Evolutionary conservation across 2,113 vertebrate species (phyloP).

Genomic region (Meles meles): DNA sequence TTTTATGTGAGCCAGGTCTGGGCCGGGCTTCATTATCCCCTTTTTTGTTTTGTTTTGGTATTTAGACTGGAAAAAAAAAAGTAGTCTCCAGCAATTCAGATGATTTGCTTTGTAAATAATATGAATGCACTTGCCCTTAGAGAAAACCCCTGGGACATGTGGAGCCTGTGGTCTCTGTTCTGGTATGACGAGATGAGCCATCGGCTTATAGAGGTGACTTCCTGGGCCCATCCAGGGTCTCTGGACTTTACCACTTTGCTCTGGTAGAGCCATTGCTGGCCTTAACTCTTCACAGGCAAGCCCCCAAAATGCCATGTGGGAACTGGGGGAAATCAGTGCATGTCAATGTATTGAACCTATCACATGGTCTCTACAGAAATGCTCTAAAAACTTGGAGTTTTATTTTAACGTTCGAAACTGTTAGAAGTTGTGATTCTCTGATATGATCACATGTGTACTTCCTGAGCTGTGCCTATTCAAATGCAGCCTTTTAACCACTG

Average conservation of each 20-base stretch:
- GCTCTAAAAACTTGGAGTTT: background rate
- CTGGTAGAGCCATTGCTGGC: background rate
- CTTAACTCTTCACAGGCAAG: background rate
- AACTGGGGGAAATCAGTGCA: background rate
- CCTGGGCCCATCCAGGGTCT: accelerated
- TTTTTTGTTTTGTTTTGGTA: slow-evolving; percentile 50
- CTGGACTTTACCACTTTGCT: background rate
- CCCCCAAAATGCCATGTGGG: background rate
- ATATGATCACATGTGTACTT: background rate
- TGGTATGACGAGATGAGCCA: no score
- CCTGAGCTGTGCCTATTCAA: background rate
- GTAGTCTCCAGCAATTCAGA: background rate
- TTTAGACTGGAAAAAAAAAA: slow-evolving; percentile 18
- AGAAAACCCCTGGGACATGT: background rate
- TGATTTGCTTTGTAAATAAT: slow-evolving; percentile 59
- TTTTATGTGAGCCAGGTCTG: slow-evolving; percentile 77
- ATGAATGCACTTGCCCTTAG: background rate
- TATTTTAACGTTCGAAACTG: background rate
- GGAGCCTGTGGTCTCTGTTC: background rate
- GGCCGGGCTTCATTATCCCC: slow-evolving; percentile 77
- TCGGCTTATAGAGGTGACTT: background rate
- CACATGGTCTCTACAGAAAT: background rate
- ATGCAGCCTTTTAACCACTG: background rate
- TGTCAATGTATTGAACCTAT: background rate
- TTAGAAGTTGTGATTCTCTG: background rate